Evolutionary conservation across 2,888 invertebrate species (phyloP).

Genomic region (Melinopterus prodromus): DNA sequence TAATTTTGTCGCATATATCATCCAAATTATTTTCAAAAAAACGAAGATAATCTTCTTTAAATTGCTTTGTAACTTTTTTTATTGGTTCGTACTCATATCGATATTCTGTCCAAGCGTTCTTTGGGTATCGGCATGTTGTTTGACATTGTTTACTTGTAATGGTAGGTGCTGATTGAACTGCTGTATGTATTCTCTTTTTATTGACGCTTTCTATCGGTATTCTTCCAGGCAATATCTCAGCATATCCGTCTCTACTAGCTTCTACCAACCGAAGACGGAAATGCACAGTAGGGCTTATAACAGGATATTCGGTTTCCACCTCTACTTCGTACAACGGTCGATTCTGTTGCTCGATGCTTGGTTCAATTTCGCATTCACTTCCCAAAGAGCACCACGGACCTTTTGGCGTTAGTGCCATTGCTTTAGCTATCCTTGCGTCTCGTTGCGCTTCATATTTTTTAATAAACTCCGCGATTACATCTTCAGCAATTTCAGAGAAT

Average conservation of each 20-base stretch:
- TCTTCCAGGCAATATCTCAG: conserved; percentile 70
- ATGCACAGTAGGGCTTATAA: conserved; percentile 53
- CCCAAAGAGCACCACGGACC: conserved; percentile 70
- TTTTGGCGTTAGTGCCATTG: conserved; percentile 47
- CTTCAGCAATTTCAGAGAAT: conserved; percentile 65
- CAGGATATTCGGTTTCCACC: conserved; percentile 71
- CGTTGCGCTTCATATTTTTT: conserved; percentile 67
- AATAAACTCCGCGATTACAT: conserved; percentile 63
- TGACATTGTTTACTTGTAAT: conserved; percentile 64
- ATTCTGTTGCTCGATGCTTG: conserved; percentile 62
- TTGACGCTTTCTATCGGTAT: conserved; percentile 66
- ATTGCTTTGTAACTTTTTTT: conserved; percentile 49
- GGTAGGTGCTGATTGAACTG: conserved; percentile 67
- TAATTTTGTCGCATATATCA: conserved; percentile 50
- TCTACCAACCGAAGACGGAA: conserved; percentile 66
- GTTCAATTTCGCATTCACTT: conserved; percentile 71
- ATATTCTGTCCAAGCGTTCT: conserved; percentile 76
- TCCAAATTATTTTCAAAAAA: conserved; percentile 50
- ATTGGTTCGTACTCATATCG: conserved; percentile 53
- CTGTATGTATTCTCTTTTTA: conserved; percentile 66
- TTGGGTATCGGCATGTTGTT: conserved; percentile 72
- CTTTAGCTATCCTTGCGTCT: conserved; percentile 47
- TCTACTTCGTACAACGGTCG: conserved; percentile 73
- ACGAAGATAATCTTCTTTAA: conserved; percentile 49
- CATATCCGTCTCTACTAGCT: conserved; percentile 72